Evolutionary conservation across 2,113 vertebrate genomes (phyloP).

Genomic region (Eira barbara): DNA sequence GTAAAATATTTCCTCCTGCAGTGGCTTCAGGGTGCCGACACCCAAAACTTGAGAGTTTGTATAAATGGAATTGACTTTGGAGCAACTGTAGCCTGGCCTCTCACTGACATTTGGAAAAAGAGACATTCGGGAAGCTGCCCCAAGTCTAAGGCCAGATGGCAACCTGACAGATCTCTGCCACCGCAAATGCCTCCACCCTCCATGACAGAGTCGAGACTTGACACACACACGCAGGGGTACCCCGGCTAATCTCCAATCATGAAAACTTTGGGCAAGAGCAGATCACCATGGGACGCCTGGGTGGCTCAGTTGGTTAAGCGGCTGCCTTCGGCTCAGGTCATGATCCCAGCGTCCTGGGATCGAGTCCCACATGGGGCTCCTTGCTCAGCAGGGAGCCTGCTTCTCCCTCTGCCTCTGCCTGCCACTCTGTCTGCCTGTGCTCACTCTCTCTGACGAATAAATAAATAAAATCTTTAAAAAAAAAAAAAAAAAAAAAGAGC

Average conservation of each 20-base stretch:
- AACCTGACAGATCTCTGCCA: slow-evolving; percentile 11
- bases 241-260: not conserved
- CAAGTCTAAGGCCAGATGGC: slow-evolving; percentile 53
- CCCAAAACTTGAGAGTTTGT: slow-evolving; percentile 49
- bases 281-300: slow-evolving; percentile 4
- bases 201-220: not conserved
- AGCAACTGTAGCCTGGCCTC: slow-evolving; percentile 62
- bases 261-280: not conserved
- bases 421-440: too few relatives aligned
- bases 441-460: too few relatives aligned
- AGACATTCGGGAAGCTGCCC: slow-evolving; percentile 54
- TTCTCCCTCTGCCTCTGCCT: too few relatives aligned
- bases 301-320: too few relatives aligned
- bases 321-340: too few relatives aligned
- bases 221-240: not conserved
- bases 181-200: not conserved
- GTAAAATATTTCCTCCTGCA: slow-evolving; percentile 66
- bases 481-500: too few relatives aligned
- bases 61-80: slow-evolving; percentile 71
- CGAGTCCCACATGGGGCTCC: too few relatives aligned
- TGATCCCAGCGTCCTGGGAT: too few relatives aligned
- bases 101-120: slow-evolving; percentile 67
- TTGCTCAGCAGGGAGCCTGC: too few relatives aligned
- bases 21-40: slow-evolving; percentile 3
- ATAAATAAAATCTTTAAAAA: too few relatives aligned